Conservation (phyloP, 2,797 vertebrate genomes). For the Anableps anableps region DNA sequence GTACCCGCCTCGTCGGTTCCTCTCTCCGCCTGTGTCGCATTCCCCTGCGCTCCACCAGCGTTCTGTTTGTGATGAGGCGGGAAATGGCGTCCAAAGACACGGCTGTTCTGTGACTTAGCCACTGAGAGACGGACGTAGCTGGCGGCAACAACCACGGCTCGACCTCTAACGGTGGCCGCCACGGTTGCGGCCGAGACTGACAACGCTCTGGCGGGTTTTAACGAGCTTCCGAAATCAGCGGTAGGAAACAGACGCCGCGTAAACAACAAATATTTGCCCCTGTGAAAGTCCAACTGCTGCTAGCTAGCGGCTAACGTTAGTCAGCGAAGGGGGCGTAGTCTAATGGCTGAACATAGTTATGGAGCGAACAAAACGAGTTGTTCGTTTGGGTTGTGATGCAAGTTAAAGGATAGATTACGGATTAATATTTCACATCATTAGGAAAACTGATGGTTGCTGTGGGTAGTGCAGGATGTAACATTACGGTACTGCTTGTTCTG, state of each 20-base stretch:
- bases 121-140: slow-evolving; percentile 60
- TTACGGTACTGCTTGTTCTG: slow-evolving; percentile 36
- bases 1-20: slow-evolving; percentile 65
- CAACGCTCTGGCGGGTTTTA: slow-evolving; percentile 53
- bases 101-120: slow-evolving; percentile 77
- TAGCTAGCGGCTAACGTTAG: slow-evolving; percentile 66
- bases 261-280: slow-evolving; percentile 61
- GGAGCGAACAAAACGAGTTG: slow-evolving; percentile 55
- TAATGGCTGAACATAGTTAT: slow-evolving; percentile 57
- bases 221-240: slow-evolving; percentile 48
- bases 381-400: not conserved
- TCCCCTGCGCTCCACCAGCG: slow-evolving; percentile 74
- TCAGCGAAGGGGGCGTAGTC: slow-evolving; percentile 76
- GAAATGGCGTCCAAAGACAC: slow-evolving; percentile 95
- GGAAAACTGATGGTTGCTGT: too few relatives aligned
- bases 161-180: slow-evolving; percentile 52
- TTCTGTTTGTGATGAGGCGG: slow-evolving; percentile 92
- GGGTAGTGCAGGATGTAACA: not conserved
- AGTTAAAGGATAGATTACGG: rapidly evolving
- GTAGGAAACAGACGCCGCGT: slow-evolving; percentile 65
- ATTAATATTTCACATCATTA: not conserved
- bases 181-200: slow-evolving; percentile 62
- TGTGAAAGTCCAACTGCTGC: slow-evolving; percentile 26
- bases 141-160: slow-evolving; percentile 65
- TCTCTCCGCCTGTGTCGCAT: slow-evolving; percentile 66